These are phyloP conservation scores for Phrixothrix hirtus DNA, from an alignment of 2,888 invertebrate genomes.

Conservation along the genomic window DNA sequence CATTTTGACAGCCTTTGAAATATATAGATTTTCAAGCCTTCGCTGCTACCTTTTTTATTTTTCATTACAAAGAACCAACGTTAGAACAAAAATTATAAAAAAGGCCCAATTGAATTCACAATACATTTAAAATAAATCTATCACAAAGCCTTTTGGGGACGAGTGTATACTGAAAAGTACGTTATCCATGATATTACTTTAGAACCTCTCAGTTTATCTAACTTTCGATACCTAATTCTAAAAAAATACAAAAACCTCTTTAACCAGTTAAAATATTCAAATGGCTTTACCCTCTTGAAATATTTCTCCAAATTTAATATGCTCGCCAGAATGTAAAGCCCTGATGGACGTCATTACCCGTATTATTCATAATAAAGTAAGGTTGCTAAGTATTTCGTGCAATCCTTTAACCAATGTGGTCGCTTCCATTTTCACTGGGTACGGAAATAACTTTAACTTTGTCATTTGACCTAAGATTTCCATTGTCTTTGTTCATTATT, in stretches of 20 bases:
- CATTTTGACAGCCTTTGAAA: slow-evolving; percentile 32
- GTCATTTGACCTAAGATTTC: neutral
- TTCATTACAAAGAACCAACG: too few species aligned
- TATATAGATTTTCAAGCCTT: slow-evolving; percentile 1
- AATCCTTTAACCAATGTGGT: neutral
- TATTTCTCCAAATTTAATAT: neutral
- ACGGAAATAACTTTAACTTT: slow-evolving; percentile 1
- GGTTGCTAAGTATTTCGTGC: neutral
- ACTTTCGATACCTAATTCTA: too few species aligned
- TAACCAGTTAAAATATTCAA: neutral
- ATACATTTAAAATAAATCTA: too few species aligned
- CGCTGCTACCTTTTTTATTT: too few species aligned
- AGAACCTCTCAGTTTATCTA: too few species aligned
- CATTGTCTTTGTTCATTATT: neutral
- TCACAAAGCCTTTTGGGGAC: too few species aligned
- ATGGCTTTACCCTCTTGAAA: neutral
- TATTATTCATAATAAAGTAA: slow-evolving; percentile 1
- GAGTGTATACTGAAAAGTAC: too few species aligned
- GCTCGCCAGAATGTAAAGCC: neutral
- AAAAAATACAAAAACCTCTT: too few species aligned
- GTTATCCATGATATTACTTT: too few species aligned
- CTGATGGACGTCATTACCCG: neutral
- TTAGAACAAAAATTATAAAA: too few species aligned
- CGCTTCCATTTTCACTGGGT: neutral
- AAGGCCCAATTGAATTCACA: too few species aligned